Percentiles rank a stretch among this genome's conserved stretches.
These are phyloP conservation scores for Teinopalpus imperialis DNA, from an alignment of 2,888 invertebrate genomes.

Conservation along the genomic window DNA sequence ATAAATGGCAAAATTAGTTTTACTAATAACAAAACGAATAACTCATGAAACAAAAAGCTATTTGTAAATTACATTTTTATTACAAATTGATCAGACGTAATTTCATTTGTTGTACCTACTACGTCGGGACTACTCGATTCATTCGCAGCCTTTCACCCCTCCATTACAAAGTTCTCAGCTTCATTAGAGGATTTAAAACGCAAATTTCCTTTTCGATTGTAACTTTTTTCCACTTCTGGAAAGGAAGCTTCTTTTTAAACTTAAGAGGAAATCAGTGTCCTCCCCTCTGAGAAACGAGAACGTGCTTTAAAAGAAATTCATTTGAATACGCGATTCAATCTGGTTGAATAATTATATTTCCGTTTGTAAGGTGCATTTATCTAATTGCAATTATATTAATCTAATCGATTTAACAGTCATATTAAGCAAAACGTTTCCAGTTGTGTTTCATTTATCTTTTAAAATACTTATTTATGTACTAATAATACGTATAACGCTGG, in stretches of 20 bases:
- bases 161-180: slow-evolving; percentile 80
- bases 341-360: slow-evolving; percentile 70
- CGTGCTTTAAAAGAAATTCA: slow-evolving; percentile 70
- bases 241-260: slow-evolving; percentile 75
- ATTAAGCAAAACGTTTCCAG: too few species aligned
- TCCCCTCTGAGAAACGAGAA: slow-evolving; percentile 73
- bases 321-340: slow-evolving; percentile 68
- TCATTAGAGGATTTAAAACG: slow-evolving; percentile 82
- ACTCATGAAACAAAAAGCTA: too few species aligned
- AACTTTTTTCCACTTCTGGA: slow-evolving; percentile 80
- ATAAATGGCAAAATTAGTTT: too few species aligned
- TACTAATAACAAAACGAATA: too few species aligned
- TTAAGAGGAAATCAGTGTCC: slow-evolving; percentile 78
- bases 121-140: slow-evolving; percentile 62
- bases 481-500: too few species aligned
- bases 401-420: too few species aligned
- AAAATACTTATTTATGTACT: too few species aligned
- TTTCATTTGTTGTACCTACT: slow-evolving; percentile 24
- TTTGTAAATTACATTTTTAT: slow-evolving; percentile 13
- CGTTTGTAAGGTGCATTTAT: slow-evolving; percentile 33
- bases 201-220: slow-evolving; percentile 82
- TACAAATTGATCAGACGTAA: slow-evolving; percentile 22
- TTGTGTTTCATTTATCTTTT: too few species aligned
- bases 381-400: too few species aligned
- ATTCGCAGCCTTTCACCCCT: slow-evolving; percentile 74